These are phyloP conservation scores for Drosophila nannoptera DNA, from an alignment of 1,140 invertebrate genomes.

Conservation along the genomic window DNA sequence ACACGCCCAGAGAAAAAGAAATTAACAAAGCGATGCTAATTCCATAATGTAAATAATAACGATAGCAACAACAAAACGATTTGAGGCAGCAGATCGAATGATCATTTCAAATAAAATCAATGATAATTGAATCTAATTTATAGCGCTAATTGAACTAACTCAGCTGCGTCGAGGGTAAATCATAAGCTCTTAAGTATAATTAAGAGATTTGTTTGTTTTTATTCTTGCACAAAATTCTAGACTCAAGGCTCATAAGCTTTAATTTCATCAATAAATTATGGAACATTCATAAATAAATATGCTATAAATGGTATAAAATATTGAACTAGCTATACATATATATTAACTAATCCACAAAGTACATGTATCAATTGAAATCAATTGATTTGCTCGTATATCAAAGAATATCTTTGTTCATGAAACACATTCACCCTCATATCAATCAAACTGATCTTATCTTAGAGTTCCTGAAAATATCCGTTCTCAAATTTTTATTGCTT, in stretches of 20 bases:
- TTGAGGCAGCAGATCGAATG: no score
- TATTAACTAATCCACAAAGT: no score
- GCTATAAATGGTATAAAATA: no score
- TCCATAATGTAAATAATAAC: slow-evolving; percentile 64
- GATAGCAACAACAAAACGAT: slow-evolving; percentile 36
- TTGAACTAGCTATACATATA: slow-evolving; percentile 34
- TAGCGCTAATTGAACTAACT: slow-evolving; percentile 66
- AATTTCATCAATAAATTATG: no score
- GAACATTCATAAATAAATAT: slow-evolving; percentile 56
- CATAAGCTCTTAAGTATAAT: slow-evolving; percentile 54
- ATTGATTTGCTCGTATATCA: no score
- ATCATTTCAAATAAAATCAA: slow-evolving; percentile 46
- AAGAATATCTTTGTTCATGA: no score
- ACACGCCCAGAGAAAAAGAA: slow-evolving; percentile 31
- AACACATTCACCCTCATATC: no score
- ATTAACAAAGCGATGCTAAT: slow-evolving; percentile 72
- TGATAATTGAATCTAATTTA: slow-evolving; percentile 75
- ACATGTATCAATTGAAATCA: no score
- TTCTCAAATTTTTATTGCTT: no score
- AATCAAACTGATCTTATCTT: no score
- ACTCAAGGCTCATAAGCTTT: no score
- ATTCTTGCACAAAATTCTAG: slow-evolving; percentile 37
- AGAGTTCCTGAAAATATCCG: no score
- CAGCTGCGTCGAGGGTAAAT: slow-evolving; percentile 43
- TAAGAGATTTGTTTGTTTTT: slow-evolving; percentile 55